These are phyloP conservation scores for Tribolium madens DNA, from an alignment of 1,140 invertebrate genomes.

Conservation along the genomic window DNA sequence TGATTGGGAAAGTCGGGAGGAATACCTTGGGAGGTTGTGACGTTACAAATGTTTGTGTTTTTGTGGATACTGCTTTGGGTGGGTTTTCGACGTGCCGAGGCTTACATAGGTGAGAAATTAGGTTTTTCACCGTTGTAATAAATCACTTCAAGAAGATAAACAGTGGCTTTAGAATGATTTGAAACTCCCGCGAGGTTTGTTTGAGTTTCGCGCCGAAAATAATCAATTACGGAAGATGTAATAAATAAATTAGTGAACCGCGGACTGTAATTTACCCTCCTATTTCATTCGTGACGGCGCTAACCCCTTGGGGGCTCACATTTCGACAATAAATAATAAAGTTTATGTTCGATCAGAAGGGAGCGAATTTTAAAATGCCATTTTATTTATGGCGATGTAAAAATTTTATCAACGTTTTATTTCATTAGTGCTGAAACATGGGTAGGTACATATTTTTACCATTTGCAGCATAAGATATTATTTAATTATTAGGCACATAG, in stretches of 20 bases:
- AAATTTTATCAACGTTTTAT: not conserved
- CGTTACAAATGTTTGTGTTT: conserved; percentile 34
- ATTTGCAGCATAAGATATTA: no score
- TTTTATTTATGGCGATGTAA: not conserved
- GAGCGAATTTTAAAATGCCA: not conserved
- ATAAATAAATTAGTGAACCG: not conserved
- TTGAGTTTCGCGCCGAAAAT: not conserved
- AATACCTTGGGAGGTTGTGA: not conserved
- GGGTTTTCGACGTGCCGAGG: not conserved
- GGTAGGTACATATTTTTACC: no score
- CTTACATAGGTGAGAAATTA: conserved; percentile 33
- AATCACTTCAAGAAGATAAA: not conserved
- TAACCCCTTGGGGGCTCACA: not conserved
- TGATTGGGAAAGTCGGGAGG: conserved; percentile 33
- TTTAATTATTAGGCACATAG: no score
- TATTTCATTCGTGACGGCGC: not conserved
- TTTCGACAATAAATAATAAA: not conserved
- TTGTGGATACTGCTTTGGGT: conserved; percentile 32
- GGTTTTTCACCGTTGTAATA: not conserved
- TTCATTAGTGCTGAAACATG: no score
- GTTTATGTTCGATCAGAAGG: not conserved
- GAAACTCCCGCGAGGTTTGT: not conserved
- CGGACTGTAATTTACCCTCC: not conserved
- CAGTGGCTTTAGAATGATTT: no score
- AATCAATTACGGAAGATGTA: not conserved